Conservation (phyloP, 2,888 invertebrate genomes). For the Gandaritis pyraliata region DNA sequence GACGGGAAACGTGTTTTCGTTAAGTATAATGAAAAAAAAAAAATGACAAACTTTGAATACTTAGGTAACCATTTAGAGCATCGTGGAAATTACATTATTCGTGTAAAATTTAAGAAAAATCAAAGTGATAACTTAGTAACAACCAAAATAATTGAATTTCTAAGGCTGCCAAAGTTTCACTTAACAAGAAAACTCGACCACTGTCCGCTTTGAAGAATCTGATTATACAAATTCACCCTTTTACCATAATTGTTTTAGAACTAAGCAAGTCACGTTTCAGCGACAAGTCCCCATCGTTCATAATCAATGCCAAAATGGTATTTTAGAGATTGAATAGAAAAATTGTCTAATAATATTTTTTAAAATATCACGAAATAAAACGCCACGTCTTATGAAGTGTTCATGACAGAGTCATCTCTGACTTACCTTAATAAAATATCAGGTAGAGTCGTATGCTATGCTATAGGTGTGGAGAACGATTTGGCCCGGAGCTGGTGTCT, state of each 20-base stretch:
- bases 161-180: conserved; percentile 36
- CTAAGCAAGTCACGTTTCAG: conserved; percentile 58
- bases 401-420: conserved; percentile 46
- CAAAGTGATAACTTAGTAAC: conserved; percentile 6
- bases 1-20: too few species aligned
- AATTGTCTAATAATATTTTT: conserved; percentile 45
- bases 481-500: conserved; percentile 34
- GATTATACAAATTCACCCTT: conserved; percentile 57
- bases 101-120: conserved; percentile 4
- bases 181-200: conserved; percentile 45
- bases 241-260: conserved; percentile 53
- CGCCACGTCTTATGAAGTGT: too few species aligned
- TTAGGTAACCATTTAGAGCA: too few species aligned
- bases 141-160: conserved; percentile 29
- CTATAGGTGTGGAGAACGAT: conserved; percentile 53
- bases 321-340: conserved; percentile 49
- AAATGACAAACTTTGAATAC: too few species aligned
- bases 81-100: neutral
- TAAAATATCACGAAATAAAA: conserved; percentile 41
- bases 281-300: conserved; percentile 50
- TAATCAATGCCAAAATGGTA: conserved; percentile 53
- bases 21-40: too few species aligned
- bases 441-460: conserved; percentile 27
- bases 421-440: conserved; percentile 52
- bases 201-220: conserved; percentile 56